phyloP scores from a whole-genome alignment of 2,888 invertebrate species.

The Microctonus brassicae region DNA sequence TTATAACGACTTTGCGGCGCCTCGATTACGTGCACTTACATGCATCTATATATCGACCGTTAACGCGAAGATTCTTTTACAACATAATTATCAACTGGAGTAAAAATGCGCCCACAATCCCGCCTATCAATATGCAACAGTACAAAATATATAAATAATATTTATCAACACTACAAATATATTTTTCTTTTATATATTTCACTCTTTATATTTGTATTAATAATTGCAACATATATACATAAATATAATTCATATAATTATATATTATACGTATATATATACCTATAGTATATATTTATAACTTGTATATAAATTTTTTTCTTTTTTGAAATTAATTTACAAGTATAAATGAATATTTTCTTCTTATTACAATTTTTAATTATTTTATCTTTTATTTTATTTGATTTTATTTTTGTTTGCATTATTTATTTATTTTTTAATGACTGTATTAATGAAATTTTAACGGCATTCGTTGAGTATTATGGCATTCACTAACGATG shows the following conservation, averaged over 20 bases:
- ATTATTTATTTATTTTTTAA: slow-evolving; percentile 2
- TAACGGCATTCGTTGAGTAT: background rate
- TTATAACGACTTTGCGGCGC: background rate
- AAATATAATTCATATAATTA: no score
- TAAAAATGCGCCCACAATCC: slow-evolving; percentile 22
- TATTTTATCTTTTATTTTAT: background rate
- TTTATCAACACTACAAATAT: no score
- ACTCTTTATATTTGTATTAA: no score
- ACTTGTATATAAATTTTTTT: no score
- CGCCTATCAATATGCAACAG: slow-evolving; percentile 1
- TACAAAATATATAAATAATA: background rate
- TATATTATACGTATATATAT: no score
- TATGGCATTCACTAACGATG: background rate
- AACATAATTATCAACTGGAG: slow-evolving; percentile 52
- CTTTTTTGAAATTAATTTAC: no score
- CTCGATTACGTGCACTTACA: slow-evolving; percentile 29
- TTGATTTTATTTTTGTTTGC: background rate
- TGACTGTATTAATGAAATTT: slow-evolving; percentile 10
- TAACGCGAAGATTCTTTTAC: slow-evolving; percentile 54
- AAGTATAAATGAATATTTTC: background rate
- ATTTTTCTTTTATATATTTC: no score
- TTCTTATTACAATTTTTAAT: background rate
- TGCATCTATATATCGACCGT: slow-evolving; percentile 44
- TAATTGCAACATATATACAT: no score
- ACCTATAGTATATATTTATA: no score